Percentiles rank a stretch among this genome's conserved stretches.
phyloP scores from a whole-genome alignment of 2,888 invertebrate genomes.

The Drosophila prostipennis region DNA sequence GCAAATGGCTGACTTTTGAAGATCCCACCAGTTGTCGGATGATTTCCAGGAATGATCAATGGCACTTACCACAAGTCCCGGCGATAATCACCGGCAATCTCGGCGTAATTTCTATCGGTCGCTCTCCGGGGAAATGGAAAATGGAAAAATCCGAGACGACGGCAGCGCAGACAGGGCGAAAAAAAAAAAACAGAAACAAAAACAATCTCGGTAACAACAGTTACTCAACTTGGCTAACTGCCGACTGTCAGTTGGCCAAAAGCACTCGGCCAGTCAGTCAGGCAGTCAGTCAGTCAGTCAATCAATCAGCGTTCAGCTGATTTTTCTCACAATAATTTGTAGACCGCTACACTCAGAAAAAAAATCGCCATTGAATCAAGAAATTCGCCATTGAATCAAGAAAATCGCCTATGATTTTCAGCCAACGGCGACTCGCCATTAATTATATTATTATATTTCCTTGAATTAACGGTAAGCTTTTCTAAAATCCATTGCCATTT shows the following conservation, averaged over 20 bases:
- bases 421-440: no score
- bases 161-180: conserved; percentile 9
- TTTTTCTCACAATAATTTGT: conserved; percentile 80
- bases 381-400: no score
- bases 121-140: conserved; percentile 13
- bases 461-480: no score
- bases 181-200: neutral
- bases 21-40: conserved; percentile 16
- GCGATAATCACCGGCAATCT: conserved; percentile 38
- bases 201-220: conserved; percentile 48
- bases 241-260: conserved; percentile 43
- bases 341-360: no score
- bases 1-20: neutral
- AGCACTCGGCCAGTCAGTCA: conserved; percentile 29
- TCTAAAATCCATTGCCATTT: no score
- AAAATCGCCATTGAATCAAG: no score
- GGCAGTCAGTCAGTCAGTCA: conserved; percentile 30
- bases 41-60: conserved; percentile 30
- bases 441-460: no score
- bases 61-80: conserved; percentile 30
- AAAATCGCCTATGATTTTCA: no score
- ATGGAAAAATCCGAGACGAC: conserved; percentile 11
- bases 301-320: conserved; percentile 59
- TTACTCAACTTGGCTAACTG: conserved; percentile 53
- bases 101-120: conserved; percentile 28